A percentile compares a stretch with the other conserved stretches of the same genome.
Evolutionary conservation across 2,888 invertebrate species (phyloP).

Genomic region (Pyrrhia umbra): DNA sequence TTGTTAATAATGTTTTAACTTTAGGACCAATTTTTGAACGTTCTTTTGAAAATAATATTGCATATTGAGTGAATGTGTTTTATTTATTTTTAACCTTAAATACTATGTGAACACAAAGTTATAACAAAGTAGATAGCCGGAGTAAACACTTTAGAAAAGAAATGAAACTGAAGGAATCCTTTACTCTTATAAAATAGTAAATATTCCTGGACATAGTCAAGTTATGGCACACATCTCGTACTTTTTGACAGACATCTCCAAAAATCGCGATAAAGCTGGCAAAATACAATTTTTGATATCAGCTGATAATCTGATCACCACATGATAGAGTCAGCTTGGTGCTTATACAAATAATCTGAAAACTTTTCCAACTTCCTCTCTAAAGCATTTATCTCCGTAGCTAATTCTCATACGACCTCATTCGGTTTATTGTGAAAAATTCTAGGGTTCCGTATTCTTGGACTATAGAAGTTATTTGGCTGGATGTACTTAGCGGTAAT

Average conservation of each 20-base stretch:
- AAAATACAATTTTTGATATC: slow-evolving; percentile 11
- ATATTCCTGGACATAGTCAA: slow-evolving; percentile 29
- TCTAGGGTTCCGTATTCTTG: slow-evolving; percentile 84
- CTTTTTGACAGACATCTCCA: slow-evolving; percentile 29
- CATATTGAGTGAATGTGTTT: slow-evolving; percentile 84
- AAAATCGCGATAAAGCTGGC: slow-evolving; percentile 33
- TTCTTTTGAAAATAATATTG: slow-evolving; percentile 90
- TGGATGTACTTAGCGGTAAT: slow-evolving; percentile 86
- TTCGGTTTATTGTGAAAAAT: slow-evolving; percentile 86
- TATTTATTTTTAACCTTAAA: slow-evolving; percentile 62
- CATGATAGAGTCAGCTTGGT: slow-evolving; percentile 91
- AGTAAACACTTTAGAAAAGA: slow-evolving; percentile 80
- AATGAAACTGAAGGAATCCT: slow-evolving; percentile 4
- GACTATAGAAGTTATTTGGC: slow-evolving; percentile 87
- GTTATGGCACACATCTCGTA: slow-evolving; percentile 68
- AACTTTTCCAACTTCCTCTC: slow-evolving; percentile 87
- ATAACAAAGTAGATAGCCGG: slow-evolving; percentile 59
- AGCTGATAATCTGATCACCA: slow-evolving; percentile 80
- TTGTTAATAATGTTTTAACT: slow-evolving; percentile 90
- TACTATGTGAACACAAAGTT: slow-evolving; percentile 37
- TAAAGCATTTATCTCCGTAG: slow-evolving; percentile 89
- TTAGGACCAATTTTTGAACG: slow-evolving; percentile 90
- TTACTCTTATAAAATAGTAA: slow-evolving; percentile 18
- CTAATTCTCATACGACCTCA: slow-evolving; percentile 90
- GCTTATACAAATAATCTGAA: slow-evolving; percentile 87